phyloP scores from a whole-genome alignment of 30 jellyfish, hydroid and myxozoan genomes.

The Aurelia aurita complex sp. Pacific region DNA sequence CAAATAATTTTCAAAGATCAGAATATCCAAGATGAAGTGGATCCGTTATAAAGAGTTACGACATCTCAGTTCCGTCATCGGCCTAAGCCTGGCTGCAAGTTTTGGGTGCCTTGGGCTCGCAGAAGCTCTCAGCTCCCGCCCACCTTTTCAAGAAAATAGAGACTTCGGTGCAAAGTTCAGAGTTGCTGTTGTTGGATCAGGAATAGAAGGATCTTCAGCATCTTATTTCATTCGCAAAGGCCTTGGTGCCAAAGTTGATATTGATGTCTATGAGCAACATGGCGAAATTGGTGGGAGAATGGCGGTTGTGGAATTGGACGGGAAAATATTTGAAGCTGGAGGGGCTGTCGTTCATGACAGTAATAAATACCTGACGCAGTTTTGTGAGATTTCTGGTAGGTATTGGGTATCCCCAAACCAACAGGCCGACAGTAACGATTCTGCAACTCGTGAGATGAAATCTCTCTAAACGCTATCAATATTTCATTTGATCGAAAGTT shows the following conservation, averaged over 20 bases:
- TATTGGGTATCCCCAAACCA: not conserved
- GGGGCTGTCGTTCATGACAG: slow-evolving; percentile 79
- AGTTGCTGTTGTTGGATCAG: slow-evolving; percentile 90
- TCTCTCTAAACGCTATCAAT: not conserved
- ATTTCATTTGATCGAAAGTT: no score
- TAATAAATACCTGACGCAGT: slow-evolving; percentile 75
- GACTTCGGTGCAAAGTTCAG: not conserved
- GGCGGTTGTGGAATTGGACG: slow-evolving; percentile 69
- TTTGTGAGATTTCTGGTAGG: slow-evolving; percentile 52
- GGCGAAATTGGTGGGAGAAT: slow-evolving; percentile 83
- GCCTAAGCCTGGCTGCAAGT: no score
- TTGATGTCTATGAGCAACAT: slow-evolving; percentile 86
- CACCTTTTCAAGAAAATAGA: no score
- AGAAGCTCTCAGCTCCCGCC: no score
- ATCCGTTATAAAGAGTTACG: no score
- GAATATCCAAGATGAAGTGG: no score
- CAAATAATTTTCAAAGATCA: no score
- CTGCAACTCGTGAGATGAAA: not conserved
- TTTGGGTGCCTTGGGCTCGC: no score
- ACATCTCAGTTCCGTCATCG: no score
- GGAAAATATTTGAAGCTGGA: slow-evolving; percentile 71
- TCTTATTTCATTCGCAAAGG: slow-evolving; percentile 63
- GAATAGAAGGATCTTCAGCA: slow-evolving; percentile 89
- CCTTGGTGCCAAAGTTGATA: slow-evolving; percentile 47
- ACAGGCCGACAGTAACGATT: not conserved